Conservation (phyloP, 1,140 invertebrate genomes). For the Drusus annulatus region DNA sequence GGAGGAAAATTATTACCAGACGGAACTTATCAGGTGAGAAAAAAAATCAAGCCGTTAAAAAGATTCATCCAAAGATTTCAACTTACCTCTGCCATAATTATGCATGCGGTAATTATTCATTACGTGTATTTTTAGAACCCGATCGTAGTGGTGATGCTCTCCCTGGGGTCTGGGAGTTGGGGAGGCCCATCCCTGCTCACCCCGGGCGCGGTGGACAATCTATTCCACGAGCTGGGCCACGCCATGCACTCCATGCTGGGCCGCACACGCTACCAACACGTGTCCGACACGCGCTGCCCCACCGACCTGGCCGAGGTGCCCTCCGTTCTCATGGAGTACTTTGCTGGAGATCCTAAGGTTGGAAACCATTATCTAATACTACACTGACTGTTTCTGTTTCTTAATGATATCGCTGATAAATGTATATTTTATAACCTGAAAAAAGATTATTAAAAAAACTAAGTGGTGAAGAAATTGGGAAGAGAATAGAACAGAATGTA, state of each 20-base stretch:
- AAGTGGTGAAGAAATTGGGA: too few relatives aligned
- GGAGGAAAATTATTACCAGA: slow-evolving; percentile 88
- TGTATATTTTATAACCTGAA: too few relatives aligned
- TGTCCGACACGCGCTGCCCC: slow-evolving; percentile 95
- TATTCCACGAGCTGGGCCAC: slow-evolving; percentile 99
- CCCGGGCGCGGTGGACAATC: slow-evolving; percentile 91
- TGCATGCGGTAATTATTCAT: not conserved
- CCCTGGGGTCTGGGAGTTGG: slow-evolving; percentile 83
- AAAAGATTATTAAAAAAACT: too few relatives aligned
- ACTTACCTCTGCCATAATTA: not conserved
- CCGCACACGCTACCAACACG: slow-evolving; percentile 95
- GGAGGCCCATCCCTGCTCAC: slow-evolving; percentile 85
- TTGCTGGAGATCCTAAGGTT: slow-evolving; percentile 87
- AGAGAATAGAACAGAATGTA: too few relatives aligned
- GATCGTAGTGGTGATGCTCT: slow-evolving; percentile 95
- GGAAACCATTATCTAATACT: too few relatives aligned
- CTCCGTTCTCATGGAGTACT: slow-evolving; percentile 98
- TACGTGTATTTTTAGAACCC: slow-evolving; percentile 77
- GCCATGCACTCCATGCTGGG: slow-evolving; percentile 99
- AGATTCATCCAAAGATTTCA: not conserved
- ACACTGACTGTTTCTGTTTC: too few relatives aligned
- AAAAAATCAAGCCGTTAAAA: not conserved
- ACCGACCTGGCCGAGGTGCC: slow-evolving; percentile 99
- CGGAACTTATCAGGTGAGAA: slow-evolving; percentile 86
- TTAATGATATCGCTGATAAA: too few relatives aligned